phyloP scores from a whole-genome alignment of 2,113 vertebrate genomes.

The Hemiprocne comata region DNA sequence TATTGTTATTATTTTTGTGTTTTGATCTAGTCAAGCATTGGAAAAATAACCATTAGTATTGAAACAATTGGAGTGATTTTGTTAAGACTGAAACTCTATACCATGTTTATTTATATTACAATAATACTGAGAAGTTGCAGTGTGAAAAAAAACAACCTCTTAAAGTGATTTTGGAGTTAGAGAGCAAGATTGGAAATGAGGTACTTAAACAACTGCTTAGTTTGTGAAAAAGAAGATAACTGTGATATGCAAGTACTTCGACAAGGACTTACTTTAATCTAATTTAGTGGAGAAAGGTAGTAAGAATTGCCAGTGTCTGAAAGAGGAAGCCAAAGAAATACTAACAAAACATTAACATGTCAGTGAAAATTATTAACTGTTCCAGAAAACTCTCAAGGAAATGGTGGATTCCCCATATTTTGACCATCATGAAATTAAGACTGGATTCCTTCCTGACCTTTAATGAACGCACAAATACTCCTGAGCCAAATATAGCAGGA shows the following conservation, averaged over 20 bases:
- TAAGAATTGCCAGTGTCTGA: neutral
- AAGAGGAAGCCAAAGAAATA: neutral
- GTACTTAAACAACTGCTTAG: neutral
- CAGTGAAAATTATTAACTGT: neutral
- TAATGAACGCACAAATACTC: neutral
- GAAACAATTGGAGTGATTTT: neutral
- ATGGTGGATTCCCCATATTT: neutral
- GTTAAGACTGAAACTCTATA: neutral
- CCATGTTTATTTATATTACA: neutral
- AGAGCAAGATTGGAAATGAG: neutral
- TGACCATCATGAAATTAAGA: neutral
- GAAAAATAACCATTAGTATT: neutral
- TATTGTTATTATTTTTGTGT: conserved; percentile 9
- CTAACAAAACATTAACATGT: neutral
- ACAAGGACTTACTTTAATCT: neutral
- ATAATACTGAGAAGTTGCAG: neutral
- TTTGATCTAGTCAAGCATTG: conserved; percentile 3
- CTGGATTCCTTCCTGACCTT: fast-evolving
- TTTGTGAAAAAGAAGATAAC: neutral
- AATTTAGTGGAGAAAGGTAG: neutral
- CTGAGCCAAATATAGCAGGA: fast-evolving
- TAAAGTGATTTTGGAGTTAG: neutral
- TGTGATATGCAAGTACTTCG: neutral
- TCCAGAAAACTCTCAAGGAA: neutral
- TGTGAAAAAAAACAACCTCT: neutral